Percentiles rank a stretch among this genome's conserved stretches.
phyloP scores from a whole-genome alignment of 2,888 invertebrate genomes.

The Drosophila anceps region DNA sequence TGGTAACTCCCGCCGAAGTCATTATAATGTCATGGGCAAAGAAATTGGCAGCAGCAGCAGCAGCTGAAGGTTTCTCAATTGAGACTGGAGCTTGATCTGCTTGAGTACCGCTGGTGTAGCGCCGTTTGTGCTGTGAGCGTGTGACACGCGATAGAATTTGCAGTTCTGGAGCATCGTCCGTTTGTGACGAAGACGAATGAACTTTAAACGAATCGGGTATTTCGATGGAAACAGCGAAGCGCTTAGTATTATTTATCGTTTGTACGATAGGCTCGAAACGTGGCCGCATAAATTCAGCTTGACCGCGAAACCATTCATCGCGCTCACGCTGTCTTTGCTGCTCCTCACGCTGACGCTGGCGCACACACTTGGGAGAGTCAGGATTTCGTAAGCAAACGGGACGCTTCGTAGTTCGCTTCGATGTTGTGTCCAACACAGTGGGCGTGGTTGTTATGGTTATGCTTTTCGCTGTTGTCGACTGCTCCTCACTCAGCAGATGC shows the following conservation, averaged over 20 bases:
- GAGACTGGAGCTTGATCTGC: slow-evolving; percentile 47
- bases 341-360: slow-evolving; percentile 83
- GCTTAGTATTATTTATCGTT: slow-evolving; percentile 83
- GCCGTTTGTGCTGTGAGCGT: slow-evolving; percentile 81
- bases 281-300: slow-evolving; percentile 77
- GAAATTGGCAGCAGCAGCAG: slow-evolving; percentile 48
- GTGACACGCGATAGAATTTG: slow-evolving; percentile 77
- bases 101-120: slow-evolving; percentile 72
- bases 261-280: slow-evolving; percentile 82
- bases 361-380: slow-evolving; percentile 82
- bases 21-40: slow-evolving; percentile 77
- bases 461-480: slow-evolving; percentile 44
- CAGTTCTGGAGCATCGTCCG: slow-evolving; percentile 48
- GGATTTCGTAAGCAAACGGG: slow-evolving; percentile 83
- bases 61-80: slow-evolving; percentile 58
- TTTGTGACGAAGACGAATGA: slow-evolving; percentile 33
- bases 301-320: slow-evolving; percentile 81
- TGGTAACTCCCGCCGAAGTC: slow-evolving; percentile 69
- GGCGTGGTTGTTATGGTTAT: slow-evolving; percentile 51
- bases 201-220: slow-evolving; percentile 83
- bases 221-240: slow-evolving; percentile 84
- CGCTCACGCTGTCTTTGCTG: slow-evolving; percentile 82
- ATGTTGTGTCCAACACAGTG: slow-evolving; percentile 51
- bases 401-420: slow-evolving; percentile 80
- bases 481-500: slow-evolving; percentile 81